Percentiles rank a stretch among this genome's conserved stretches.
phyloP scores from a whole-genome alignment of 1,140 invertebrate species.

The Cryptotermes secundus region DNA sequence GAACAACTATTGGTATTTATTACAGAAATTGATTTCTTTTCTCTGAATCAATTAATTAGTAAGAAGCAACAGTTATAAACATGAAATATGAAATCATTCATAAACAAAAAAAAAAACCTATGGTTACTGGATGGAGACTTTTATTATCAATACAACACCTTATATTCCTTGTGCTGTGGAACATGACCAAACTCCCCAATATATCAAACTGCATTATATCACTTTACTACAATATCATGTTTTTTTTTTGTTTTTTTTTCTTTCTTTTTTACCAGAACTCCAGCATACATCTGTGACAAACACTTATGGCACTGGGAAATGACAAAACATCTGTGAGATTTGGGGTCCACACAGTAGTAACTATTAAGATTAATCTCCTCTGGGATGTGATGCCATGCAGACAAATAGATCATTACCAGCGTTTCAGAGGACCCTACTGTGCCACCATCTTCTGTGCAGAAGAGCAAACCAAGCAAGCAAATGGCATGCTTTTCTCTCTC shows the following conservation, averaged over 20 bases:
- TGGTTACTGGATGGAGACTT: not conserved
- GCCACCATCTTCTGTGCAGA: no score
- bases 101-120: not conserved
- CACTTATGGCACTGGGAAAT: not conserved
- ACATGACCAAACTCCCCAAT: not conserved
- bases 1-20: no score
- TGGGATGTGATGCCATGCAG: no score
- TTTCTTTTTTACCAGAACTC: not conserved
- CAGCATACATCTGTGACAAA: not conserved
- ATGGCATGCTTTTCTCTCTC: no score
- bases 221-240: not conserved
- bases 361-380: no score
- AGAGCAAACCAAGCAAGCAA: no score
- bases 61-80: not conserved
- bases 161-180: not conserved
- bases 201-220: not conserved
- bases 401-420: no score
- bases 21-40: no score
- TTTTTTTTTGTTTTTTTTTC: no score
- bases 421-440: no score
- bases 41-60: not conserved
- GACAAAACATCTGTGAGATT: no score
- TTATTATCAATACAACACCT: not conserved
- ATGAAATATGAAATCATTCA: not conserved
- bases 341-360: no score